Conservation (phyloP, 37 sponge, comb jelly and placozoan species). For the Hexactinellida sp. region DNA sequence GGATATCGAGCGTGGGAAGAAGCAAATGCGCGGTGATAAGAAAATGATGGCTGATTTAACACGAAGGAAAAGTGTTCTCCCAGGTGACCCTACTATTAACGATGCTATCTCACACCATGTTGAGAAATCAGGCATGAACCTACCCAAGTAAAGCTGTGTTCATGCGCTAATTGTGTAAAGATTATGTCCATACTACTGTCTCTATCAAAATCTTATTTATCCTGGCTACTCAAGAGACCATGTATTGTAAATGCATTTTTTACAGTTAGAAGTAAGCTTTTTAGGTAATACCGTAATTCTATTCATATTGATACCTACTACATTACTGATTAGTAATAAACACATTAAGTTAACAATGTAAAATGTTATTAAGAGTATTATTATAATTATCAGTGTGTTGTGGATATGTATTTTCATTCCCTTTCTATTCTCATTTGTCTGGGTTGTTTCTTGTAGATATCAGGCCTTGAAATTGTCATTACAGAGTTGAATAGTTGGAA, state of each 20-base stretch:
- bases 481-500: no score
- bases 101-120: neutral
- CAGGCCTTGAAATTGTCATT: no score
- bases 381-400: slow-evolving; percentile 17
- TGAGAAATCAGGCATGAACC: neutral
- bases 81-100: neutral
- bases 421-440: neutral
- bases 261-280: slow-evolving; percentile 15
- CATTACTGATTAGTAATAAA: neutral
- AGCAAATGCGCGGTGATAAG: neutral
- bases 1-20: neutral
- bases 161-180: neutral
- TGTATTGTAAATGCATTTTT: slow-evolving; percentile 17
- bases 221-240: neutral
- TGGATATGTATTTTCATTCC: neutral
- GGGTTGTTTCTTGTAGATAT: no score
- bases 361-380: neutral
- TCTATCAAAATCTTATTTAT: slow-evolving; percentile 13
- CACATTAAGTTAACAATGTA: neutral
- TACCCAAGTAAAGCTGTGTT: neutral
- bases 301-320: neutral
- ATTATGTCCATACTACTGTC: slow-evolving; percentile 3
- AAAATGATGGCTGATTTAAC: neutral
- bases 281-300: neutral
- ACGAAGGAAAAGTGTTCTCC: neutral